Evolutionary conservation across 2,888 invertebrate species (phyloP).

Genomic region (Melanotus villosus): DNA sequence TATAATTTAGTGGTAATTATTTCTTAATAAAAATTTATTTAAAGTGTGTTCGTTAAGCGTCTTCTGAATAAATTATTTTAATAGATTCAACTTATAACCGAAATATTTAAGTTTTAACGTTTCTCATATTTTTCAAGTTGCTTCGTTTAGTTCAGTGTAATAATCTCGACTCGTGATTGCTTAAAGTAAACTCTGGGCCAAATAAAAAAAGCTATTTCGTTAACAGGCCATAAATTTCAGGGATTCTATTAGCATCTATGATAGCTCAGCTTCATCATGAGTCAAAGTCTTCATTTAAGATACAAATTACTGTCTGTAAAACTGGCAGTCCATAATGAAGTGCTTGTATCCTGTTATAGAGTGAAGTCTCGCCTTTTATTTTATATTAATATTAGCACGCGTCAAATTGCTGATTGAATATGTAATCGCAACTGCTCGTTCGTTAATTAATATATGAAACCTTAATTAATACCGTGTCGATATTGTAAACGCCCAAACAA

Average conservation of each 20-base stretch:
- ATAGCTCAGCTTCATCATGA: slow-evolving; percentile 23
- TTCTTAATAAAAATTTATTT: slow-evolving; percentile 47
- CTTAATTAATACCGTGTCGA: slow-evolving; percentile 13
- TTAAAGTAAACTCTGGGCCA: not conserved
- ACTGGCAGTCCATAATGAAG: slow-evolving; percentile 21
- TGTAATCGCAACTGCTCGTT: slow-evolving; percentile 3
- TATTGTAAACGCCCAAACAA: not conserved
- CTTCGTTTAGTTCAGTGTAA: too few species aligned
- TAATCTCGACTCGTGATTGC: too few species aligned
- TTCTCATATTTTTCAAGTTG: not conserved
- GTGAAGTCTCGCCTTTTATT: slow-evolving; percentile 3
- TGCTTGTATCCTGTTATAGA: slow-evolving; percentile 11
- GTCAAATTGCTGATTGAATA: slow-evolving; percentile 16
- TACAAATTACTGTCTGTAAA: slow-evolving; percentile 24
- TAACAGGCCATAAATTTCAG: slow-evolving; percentile 24
- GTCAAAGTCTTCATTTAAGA: slow-evolving; percentile 21
- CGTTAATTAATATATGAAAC: slow-evolving; percentile 6
- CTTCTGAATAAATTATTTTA: slow-evolving; percentile 33
- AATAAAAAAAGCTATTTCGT: slow-evolving; percentile 10
- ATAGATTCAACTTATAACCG: slow-evolving; percentile 9
- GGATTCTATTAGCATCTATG: slow-evolving; percentile 22
- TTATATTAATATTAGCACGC: slow-evolving; percentile 11
- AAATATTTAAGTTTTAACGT: not conserved
- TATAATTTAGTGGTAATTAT: slow-evolving; percentile 58
- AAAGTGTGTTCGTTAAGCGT: slow-evolving; percentile 21